Evolutionary conservation across 2,797 vertebrate genomes (phyloP).

Genomic region (Toxotes lorentzi): DNA sequence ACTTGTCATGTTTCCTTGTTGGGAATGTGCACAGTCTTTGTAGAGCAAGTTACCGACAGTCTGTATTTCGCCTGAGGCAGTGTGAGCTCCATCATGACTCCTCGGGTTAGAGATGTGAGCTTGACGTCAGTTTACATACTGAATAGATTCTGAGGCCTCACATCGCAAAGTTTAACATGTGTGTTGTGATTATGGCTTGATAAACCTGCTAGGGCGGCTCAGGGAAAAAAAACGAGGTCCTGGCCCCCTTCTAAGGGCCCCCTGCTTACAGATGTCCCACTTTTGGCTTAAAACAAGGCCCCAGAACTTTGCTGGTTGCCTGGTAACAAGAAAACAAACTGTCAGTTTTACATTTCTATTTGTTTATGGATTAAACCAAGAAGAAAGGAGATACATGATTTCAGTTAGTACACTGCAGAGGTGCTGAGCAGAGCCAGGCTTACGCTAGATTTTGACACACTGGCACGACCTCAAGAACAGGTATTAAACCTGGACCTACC

Average conservation of each 20-base stretch:
- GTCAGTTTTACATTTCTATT: too few species aligned
- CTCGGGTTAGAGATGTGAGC: background rate
- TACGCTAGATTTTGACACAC: background rate
- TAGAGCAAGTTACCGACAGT: background rate
- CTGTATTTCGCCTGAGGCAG: constrained; percentile 5
- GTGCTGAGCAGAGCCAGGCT: background rate
- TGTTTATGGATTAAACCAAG: background rate
- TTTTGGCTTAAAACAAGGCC: background rate
- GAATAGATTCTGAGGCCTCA: background rate
- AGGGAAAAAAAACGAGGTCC: background rate
- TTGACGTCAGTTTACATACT: background rate
- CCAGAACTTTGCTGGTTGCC: background rate
- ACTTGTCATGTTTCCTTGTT: background rate
- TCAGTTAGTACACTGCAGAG: background rate
- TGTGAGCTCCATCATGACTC: background rate
- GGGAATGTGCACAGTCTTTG: background rate
- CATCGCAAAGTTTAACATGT: background rate
- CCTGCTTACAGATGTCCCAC: background rate
- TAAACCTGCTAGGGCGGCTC: background rate
- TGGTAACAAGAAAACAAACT: too few species aligned
- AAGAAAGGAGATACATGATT: background rate
- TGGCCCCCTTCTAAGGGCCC: background rate
- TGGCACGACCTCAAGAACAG: background rate
- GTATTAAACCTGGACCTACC: background rate
- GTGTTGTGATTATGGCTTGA: background rate